Base-by-base conservation (phyloP, 2,888 invertebrate species). In the Sphaeridia pumilis region DNA sequence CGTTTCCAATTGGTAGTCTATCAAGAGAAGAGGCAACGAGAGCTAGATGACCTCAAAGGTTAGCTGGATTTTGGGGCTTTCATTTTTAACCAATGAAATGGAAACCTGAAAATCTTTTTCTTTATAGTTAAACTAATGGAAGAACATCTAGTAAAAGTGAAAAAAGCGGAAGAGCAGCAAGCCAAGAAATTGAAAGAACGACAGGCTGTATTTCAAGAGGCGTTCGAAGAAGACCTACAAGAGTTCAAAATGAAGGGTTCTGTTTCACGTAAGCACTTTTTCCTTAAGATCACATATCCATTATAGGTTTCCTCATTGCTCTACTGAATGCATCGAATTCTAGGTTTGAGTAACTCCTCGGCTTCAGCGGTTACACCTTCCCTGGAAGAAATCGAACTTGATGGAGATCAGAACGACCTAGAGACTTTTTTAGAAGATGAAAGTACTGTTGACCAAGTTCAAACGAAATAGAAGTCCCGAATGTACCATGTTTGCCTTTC, bases 1-100 rank as follows among this genome's bases (percentile, higher is more conserved):
- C 74, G 79, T 61, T 81, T 81, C 66, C 82, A 84, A 60, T 72
- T 85, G 49, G 77, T 79, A 20, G 70, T 82, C 60, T 83, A 83
- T 64, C 79, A 82, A 68, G 80, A 82, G 63, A 80, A 79, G 64
- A 83, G 83, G 72, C 73, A 82, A 69, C 69, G 71, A 12, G 74
- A 75, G 59, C 66, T 76, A 26, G 74, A 75, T 66, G 66, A 69
- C 55, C 66, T 72, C 25, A 74, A 74, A 72, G 78, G 84, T 83
- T 25, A 10, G 22, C 10, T 22, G 28, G 12, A 27, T 4, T 7
- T 24, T 25, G n/a, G 4, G 27, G 4, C 4, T 7, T 22, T 22
- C 12, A 21, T 43, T 43, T 22, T 3, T 21, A 35, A 21, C 36
- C 22, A 5, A 4, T 22, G 17, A 43, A 44, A 44, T 44, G 20